Percentiles rank a stretch among this genome's conserved stretches.
These are phyloP conservation scores for Perccottus glenii DNA, from an alignment of 2,113 vertebrate species.

Conservation along the genomic window DNA sequence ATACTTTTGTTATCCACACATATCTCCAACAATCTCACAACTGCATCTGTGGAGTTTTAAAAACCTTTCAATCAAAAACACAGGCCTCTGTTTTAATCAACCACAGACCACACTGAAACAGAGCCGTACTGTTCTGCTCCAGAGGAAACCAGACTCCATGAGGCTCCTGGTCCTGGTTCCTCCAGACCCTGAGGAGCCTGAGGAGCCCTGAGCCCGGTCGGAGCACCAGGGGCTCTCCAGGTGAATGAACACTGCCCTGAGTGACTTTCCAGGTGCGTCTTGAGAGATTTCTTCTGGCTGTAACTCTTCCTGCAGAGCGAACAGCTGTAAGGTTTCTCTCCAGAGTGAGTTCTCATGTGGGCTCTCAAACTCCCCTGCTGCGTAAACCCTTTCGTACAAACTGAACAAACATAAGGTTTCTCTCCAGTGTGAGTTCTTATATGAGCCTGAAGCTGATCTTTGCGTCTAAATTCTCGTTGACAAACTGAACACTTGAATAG, in stretches of 20 bases:
- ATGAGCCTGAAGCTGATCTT: neutral
- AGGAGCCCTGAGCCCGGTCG: too few species aligned
- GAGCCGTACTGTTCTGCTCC: too few species aligned
- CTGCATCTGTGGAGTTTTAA: too few species aligned
- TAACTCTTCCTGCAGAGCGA: neutral
- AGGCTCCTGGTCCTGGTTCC: too few species aligned
- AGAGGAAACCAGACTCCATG: too few species aligned
- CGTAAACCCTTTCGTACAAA: neutral
- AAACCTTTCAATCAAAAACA: too few species aligned
- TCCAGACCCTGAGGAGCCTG: too few species aligned
- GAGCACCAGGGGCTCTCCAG: too few species aligned
- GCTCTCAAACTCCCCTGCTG: neutral
- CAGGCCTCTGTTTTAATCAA: too few species aligned
- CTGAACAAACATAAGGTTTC: neutral
- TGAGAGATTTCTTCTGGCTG: neutral
- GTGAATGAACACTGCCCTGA: neutral
- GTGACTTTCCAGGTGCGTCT: neutral
- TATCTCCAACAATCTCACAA: too few species aligned
- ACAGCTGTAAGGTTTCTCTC: conserved; percentile 6
- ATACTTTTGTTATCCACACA: too few species aligned
- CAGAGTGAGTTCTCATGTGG: neutral
- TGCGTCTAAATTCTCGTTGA: neutral
- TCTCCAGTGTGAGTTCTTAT: neutral
- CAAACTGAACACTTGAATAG: neutral
- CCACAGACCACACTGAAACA: too few species aligned